These are phyloP conservation scores for Drosophila mettleri DNA, from an alignment of 2,888 invertebrate species.

Conservation along the genomic window DNA sequence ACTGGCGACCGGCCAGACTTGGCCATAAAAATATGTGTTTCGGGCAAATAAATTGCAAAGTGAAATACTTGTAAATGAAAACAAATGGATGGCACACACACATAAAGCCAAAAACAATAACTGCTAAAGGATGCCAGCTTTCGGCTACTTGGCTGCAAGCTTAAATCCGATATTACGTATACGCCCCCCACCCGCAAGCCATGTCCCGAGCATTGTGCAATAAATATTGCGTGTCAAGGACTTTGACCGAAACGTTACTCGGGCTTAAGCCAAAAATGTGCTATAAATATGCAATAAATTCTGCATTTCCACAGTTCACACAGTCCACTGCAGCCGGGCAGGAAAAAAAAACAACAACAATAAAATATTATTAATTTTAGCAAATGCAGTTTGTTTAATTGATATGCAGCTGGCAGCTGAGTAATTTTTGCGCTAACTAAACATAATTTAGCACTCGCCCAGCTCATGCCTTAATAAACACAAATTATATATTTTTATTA, in stretches of 20 bases:
- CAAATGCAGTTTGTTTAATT: constrained; percentile 49
- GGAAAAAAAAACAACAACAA: constrained; percentile 50
- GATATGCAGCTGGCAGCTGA: constrained; percentile 51
- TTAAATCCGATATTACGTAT: constrained; percentile 64
- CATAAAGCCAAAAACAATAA: constrained; percentile 51
- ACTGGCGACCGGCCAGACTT: constrained; percentile 43
- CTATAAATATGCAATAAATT: constrained; percentile 25
- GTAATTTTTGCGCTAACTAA: constrained; percentile 29
- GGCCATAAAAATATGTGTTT: constrained; percentile 78
- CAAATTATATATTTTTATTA: constrained; percentile 60
- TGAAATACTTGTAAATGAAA: constrained; percentile 81
- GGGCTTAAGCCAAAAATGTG: constrained; percentile 46
- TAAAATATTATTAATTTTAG: constrained; percentile 52
- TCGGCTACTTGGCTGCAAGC: constrained; percentile 24
- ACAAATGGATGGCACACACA: constrained; percentile 65
- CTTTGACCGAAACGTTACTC: constrained; percentile 39
- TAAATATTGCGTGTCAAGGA: constrained; percentile 73
- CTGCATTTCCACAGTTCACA: constrained; percentile 12
- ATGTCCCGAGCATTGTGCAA: constrained; percentile 45
- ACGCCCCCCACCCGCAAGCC: constrained; percentile 55
- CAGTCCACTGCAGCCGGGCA: constrained; percentile 12
- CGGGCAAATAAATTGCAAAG: constrained; percentile 76
- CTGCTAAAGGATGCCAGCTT: constrained; percentile 45
- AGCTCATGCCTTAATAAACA: constrained; percentile 70
- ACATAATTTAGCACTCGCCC: constrained; percentile 47